Conservation (phyloP, 2,113 vertebrate genomes). For the Silurus asotus region DNA sequence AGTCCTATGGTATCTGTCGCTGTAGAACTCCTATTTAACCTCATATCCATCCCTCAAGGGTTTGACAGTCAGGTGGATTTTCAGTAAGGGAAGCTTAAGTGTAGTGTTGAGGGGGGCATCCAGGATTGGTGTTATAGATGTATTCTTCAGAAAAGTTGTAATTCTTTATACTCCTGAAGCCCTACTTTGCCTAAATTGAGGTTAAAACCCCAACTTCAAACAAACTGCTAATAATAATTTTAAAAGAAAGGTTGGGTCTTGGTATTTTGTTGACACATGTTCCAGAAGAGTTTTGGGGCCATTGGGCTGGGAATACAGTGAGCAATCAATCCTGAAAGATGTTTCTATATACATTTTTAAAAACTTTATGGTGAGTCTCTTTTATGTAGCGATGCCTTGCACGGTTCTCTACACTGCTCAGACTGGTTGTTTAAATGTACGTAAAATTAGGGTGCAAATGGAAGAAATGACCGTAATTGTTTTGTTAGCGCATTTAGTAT, state of each 20-base stretch:
- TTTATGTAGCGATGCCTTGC: neutral
- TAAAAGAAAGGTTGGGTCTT: neutral
- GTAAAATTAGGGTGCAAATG: neutral
- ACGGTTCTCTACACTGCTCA: neutral
- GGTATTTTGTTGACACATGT: neutral
- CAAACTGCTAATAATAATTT: neutral
- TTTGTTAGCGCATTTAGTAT: no score
- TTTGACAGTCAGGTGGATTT: neutral
- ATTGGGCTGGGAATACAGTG: neutral
- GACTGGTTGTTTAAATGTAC: neutral
- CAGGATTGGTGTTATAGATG: neutral
- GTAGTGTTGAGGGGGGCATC: neutral
- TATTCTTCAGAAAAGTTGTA: neutral
- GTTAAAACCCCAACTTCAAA: no score
- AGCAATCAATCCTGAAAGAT: neutral
- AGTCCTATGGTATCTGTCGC: neutral
- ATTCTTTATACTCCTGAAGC: neutral
- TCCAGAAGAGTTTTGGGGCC: neutral
- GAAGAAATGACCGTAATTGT: no score
- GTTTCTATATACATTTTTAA: no score
- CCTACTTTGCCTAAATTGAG: neutral
- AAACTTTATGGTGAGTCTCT: no score
- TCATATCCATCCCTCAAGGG: neutral
- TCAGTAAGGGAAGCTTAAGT: neutral
- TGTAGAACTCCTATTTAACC: neutral